Evolutionary conservation across 2,797 vertebrate species (phyloP).

Genomic region (Eupleurogrammus muticus): DNA sequence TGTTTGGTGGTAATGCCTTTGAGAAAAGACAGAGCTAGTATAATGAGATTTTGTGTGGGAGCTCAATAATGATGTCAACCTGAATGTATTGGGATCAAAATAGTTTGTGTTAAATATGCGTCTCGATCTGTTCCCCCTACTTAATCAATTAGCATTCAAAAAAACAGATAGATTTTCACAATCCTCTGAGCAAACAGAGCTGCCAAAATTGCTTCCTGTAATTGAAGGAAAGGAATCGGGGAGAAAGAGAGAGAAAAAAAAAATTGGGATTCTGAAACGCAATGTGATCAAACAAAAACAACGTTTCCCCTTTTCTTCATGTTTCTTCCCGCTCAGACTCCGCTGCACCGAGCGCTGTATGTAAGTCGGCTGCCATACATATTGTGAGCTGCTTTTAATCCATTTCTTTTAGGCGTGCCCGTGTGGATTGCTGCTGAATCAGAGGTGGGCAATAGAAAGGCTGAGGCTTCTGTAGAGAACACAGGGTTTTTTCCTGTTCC

Average conservation of each 20-base stretch:
- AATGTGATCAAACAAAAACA: conserved; percentile 12
- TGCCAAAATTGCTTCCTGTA: conserved; percentile 2
- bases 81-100: conserved; percentile 55
- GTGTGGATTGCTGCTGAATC: conserved; percentile 60
- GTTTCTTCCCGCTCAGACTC: conserved; percentile 15
- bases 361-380: conserved; percentile 27
- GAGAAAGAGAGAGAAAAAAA: not conserved
- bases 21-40: conserved; percentile 36
- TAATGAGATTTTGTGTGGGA: conserved; percentile 50
- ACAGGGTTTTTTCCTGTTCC: conserved; percentile 76
- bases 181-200: conserved; percentile 12
- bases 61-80: conserved; percentile 35
- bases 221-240: not conserved
- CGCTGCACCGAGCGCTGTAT: conserved; percentile 20
- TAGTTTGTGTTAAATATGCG: conserved; percentile 35
- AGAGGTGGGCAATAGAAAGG: conserved; percentile 67
- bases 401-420: conserved; percentile 40
- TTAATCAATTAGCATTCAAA: conserved; percentile 45
- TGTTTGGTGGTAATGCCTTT: conserved; percentile 58
- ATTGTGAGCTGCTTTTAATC: conserved; percentile 54
- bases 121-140: conserved; percentile 6
- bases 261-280: not conserved
- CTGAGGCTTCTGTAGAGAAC: conserved; percentile 71
- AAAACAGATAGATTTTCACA: conserved; percentile 29
- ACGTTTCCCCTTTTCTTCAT: conserved; percentile 20